Percentiles rank a stretch among this genome's conserved stretches.
Evolutionary conservation across 1,140 invertebrate species (phyloP).

Genomic region (Lamellibrachia luymesi): DNA sequence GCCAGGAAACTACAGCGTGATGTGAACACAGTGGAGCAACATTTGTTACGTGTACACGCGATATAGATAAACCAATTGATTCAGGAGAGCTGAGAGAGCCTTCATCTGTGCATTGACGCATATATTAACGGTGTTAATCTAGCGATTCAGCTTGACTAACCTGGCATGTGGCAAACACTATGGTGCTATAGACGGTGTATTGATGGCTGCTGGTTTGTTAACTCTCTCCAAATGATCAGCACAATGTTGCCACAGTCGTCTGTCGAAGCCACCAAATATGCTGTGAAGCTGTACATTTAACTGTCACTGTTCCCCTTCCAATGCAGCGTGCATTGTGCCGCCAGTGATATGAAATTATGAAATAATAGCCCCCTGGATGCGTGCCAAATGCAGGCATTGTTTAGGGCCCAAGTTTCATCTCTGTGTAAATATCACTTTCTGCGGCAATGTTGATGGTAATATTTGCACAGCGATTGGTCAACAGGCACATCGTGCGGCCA

Average conservation of each 20-base stretch:
- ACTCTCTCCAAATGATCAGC: not conserved
- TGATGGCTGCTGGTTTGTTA: not conserved
- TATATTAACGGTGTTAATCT: not conserved
- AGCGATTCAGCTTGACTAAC: not conserved
- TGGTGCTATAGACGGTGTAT: not conserved
- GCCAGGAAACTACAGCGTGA: not conserved
- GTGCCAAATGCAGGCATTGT: not conserved
- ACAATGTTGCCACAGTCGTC: not conserved
- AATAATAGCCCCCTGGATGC: not conserved
- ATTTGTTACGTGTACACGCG: not conserved
- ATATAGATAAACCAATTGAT: not conserved
- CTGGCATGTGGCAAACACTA: not conserved
- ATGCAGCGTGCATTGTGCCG: not conserved
- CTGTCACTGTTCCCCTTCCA: not conserved
- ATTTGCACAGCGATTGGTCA: not conserved
- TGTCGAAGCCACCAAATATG: not conserved
- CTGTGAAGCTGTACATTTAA: not conserved
- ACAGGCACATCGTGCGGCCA: not conserved
- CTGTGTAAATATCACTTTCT: not conserved
- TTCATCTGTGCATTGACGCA: not conserved
- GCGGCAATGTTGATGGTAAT: not conserved
- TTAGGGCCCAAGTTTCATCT: not conserved
- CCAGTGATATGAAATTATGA: not conserved
- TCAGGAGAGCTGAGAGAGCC: not conserved
- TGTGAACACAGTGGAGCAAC: not conserved